Percentiles rank a stretch among this genome's conserved stretches.
phyloP scores from a whole-genome alignment of 1,140 invertebrate species.

The Archivesica marissinica region DNA sequence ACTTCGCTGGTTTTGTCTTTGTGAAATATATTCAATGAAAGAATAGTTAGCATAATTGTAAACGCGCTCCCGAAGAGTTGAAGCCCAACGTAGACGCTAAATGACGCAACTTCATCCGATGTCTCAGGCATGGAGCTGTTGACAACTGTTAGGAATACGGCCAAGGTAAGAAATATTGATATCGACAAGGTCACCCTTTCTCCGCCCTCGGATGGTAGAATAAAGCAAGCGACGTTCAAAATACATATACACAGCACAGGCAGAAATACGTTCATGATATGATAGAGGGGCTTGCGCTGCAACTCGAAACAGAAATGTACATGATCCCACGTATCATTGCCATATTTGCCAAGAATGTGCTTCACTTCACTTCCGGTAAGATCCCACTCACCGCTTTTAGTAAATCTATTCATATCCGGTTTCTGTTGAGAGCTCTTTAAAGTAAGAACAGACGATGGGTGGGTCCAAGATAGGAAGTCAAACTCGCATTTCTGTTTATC shows the following conservation, averaged over 20 bases:
- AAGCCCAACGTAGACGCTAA: constrained; percentile 80
- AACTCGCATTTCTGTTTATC: constrained; percentile 97
- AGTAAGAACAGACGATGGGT: constrained; percentile 80
- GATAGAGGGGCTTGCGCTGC: constrained; percentile 31
- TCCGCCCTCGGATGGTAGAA: constrained; percentile 61
- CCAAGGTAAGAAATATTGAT: constrained; percentile 64
- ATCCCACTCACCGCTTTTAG: constrained; percentile 42
- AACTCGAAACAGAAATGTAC: constrained; percentile 40
- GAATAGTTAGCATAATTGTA: constrained; percentile 33
- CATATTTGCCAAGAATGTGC: not conserved
- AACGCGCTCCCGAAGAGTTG: constrained; percentile 54
- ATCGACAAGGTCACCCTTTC: constrained; percentile 66
- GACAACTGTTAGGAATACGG: constrained; percentile 63
- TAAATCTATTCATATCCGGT: not conserved
- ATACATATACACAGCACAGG: constrained; percentile 65
- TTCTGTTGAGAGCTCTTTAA: not conserved
- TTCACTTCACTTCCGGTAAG: not conserved
- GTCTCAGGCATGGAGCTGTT: constrained; percentile 59
- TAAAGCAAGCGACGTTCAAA: constrained; percentile 56
- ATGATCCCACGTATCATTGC: constrained; percentile 14
- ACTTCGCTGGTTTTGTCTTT: not conserved
- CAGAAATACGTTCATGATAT: constrained; percentile 56
- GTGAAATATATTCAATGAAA: constrained; percentile 45
- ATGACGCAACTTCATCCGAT: constrained; percentile 67
- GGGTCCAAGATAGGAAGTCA: constrained; percentile 98